Evolutionary conservation across 2,888 invertebrate genomes (phyloP).

Genomic region (Eledona agricola): DNA sequence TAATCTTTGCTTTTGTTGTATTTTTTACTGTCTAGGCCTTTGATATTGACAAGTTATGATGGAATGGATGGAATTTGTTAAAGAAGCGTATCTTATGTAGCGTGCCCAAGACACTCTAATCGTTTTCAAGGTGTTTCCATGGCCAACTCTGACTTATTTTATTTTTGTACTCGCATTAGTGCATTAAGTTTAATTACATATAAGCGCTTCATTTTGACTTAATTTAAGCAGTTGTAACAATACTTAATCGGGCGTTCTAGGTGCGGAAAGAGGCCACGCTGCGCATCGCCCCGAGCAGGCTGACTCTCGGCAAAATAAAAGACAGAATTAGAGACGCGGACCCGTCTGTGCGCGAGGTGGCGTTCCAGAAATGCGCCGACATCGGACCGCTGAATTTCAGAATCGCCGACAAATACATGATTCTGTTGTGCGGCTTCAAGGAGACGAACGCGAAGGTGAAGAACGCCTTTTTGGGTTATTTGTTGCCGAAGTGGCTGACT

Average conservation of each 20-base stretch:
- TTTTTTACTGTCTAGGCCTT: too few relatives aligned
- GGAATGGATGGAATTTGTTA: too few relatives aligned
- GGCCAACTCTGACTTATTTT: too few relatives aligned
- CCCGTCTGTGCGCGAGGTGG: conserved; percentile 73
- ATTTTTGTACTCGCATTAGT: too few relatives aligned
- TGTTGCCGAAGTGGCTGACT: conserved; percentile 81
- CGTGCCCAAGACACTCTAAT: too few relatives aligned
- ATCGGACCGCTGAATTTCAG: conserved; percentile 61
- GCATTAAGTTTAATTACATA: too few relatives aligned
- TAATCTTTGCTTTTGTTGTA: too few relatives aligned
- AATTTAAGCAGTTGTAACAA: too few relatives aligned
- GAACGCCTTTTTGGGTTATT: conserved; percentile 61
- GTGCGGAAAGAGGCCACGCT: conserved; percentile 47
- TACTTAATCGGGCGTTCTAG: conserved; percentile 34
- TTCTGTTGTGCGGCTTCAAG: conserved; percentile 71
- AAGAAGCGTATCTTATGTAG: too few relatives aligned
- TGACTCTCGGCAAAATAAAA: conserved; percentile 56
- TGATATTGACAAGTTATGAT: too few relatives aligned
- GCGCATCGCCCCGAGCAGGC: conserved; percentile 45
- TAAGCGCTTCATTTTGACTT: too few relatives aligned
- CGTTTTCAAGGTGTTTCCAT: too few relatives aligned
- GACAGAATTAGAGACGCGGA: conserved; percentile 80
- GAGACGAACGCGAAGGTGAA: conserved; percentile 67
- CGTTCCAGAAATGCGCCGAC: conserved; percentile 58
- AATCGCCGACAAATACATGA: conserved; percentile 70